Percentiles rank a stretch among this genome's conserved stretches.
phyloP scores from a whole-genome alignment of 2,888 invertebrate genomes.

The Acleris emargana region DNA sequence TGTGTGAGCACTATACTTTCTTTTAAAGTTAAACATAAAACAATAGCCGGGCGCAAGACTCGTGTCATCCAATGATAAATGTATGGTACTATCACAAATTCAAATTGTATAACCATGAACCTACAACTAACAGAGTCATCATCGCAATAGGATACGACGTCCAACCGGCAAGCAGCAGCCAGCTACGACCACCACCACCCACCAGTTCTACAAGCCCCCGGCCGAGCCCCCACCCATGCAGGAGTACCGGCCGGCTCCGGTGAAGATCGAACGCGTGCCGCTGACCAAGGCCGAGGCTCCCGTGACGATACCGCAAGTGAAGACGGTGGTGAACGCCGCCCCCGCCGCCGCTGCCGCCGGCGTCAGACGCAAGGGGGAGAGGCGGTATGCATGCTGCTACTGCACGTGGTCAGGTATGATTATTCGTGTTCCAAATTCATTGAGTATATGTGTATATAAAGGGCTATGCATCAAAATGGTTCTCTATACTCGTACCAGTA shows the following conservation, averaged over 20 bases:
- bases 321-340: conserved; percentile 41
- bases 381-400: conserved; percentile 93
- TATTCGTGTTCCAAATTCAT: too few species aligned
- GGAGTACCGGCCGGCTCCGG: conserved; percentile 48
- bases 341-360: conserved; percentile 68
- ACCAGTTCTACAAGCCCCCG: conserved; percentile 62
- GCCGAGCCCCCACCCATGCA: conserved; percentile 78
- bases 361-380: conserved; percentile 87
- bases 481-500: too few species aligned
- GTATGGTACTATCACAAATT: too few species aligned
- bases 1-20: too few species aligned
- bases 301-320: conserved; percentile 44
- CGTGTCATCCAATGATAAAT: too few species aligned
- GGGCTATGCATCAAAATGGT: too few species aligned
- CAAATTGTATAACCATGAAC: too few species aligned
- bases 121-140: too few species aligned
- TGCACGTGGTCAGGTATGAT: conserved; percentile 91
- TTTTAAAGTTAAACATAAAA: too few species aligned
- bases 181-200: conserved; percentile 50
- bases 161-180: conserved; percentile 84
- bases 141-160: conserved; percentile 86
- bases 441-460: too few species aligned
- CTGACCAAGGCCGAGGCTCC: conserved; percentile 62
- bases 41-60: too few species aligned
- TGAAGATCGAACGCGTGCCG: conserved; percentile 70